Conservation (phyloP, 2,113 vertebrate genomes). For the Pomatostomus ruficeps region DNA sequence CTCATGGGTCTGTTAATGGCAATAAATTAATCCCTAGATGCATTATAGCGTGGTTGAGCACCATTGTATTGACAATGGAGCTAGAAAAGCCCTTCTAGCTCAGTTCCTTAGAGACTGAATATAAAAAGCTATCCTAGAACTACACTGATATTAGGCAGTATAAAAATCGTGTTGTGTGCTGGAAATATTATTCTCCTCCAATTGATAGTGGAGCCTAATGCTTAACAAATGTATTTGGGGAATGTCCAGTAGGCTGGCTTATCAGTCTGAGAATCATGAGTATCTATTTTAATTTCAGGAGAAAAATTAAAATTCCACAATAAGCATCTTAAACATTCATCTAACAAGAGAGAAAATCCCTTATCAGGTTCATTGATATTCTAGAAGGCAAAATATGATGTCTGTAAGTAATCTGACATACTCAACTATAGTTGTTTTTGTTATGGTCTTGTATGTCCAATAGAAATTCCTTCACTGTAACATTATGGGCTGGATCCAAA, state of each 20-base stretch:
- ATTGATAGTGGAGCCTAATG: neutral
- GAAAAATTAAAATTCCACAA: neutral
- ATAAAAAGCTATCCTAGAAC: neutral
- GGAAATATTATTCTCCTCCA: neutral
- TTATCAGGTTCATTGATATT: neutral
- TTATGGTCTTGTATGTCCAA: neutral
- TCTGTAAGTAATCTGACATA: neutral
- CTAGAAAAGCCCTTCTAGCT: neutral
- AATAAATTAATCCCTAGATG: conserved; percentile 39
- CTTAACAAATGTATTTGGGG: neutral
- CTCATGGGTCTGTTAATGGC: conserved; percentile 15
- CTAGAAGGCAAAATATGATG: neutral
- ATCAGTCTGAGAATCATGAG: neutral
- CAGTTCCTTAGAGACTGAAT: neutral
- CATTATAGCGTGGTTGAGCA: neutral
- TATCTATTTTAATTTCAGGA: neutral
- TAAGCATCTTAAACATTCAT: neutral
- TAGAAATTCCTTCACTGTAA: neutral
- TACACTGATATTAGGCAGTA: neutral
- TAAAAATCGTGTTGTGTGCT: neutral
- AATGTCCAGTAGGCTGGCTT: neutral
- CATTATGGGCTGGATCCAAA: neutral
- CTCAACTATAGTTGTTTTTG: neutral
- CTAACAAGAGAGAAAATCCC: neutral
- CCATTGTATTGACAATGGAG: neutral